Evolutionary conservation across 64 coral and sea anemone species (phyloP), one percentile per base, ranked within the genome.

Genomic region (Anthopleura sola): DNA sequence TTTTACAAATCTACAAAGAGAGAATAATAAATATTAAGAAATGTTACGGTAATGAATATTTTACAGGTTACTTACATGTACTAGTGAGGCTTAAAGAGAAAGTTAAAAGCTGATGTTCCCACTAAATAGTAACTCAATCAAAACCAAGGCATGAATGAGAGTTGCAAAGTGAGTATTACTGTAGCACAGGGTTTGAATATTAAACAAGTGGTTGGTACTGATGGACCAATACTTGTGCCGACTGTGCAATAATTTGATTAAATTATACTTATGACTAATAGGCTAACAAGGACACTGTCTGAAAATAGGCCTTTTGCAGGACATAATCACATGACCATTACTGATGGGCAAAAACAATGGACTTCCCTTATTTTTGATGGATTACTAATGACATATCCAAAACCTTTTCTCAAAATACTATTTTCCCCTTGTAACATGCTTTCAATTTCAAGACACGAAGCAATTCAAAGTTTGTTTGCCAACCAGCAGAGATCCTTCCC

Each of bases 1-100:
- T 66, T 36, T 94, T 95, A 85, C 97, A 99, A 31, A 95, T 66
- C 97, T 99, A 33, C 0, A 78, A 54, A 71, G n/a, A 32, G 15
- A 34, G 55, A 58, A n/a, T n/a, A 12, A 68, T 68, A 36, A 1
- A 71, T 34, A 14, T 29, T 1, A 33, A 36, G 12, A 29, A 12
- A 71, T 71, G 9, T 11, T 16, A n/a, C n/a, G n/a, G n/a, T n/a
- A n/a, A 24, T 26, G 24, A 62, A 0, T 0, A 62, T 24, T n/a
- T 62, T 24, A 14, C 50, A 12, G 16, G 11, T 17, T 53, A 53
- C 16, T 53, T n/a, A n/a, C n/a, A n/a, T n/a, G n/a, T n/a, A 44
- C 40, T 62, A 15, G 5, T 21, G 0, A 62, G n/a, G n/a, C 21
- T 62, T 62, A 3, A 2, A 6, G 21, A 62, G 5, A 4, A 10